Evolutionary conservation across 2,888 invertebrate genomes (phyloP), one percentile per base, ranked within the genome.

Genomic region (Nomada fucata): DNA sequence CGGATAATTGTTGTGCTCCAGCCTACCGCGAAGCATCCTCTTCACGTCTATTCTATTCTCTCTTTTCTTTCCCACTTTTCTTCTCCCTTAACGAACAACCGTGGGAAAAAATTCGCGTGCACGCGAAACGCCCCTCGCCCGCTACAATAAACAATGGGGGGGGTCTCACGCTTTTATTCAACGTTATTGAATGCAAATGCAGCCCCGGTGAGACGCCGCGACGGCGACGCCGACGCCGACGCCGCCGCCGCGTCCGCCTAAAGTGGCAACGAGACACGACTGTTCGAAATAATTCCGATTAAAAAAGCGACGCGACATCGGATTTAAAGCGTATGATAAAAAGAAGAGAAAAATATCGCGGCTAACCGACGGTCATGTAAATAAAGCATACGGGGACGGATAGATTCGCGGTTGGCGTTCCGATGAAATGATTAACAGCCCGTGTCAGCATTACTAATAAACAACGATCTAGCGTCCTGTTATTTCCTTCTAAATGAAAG

Each of bases 131-230:
- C n/a, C 44, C 67, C n/a, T 68, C 36, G 20, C 57, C 52, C 50
- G 63, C 53, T 29, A 20, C 50, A 26, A 81, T 81, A 76, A 81
- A 79, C 70, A 76, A 81, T 59, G 63, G 52, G 23, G 23, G 23
- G 15, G 52, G 15, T 20, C 44, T n/a, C 36, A 11, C 47, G 20
- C 68, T 55, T 63, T 44, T 64, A 50, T 55, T 61, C 63, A 82
- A 50, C 50, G 47, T 65, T 75, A 71, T 82, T 82, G 44, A 75
- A 75, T 80, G 67, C 67, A 70, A 75, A 80, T 80, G 81, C 75
- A 82, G 75, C 68, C 80, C 71, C 23, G 53, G 70, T 44, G 47
- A 52, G 59, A 74, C 44, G 55, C 36, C 36, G 36, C 36, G 36
- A 29, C 29, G 29, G 36, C 36, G 36, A 29, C 29, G 29, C 29